Percentiles rank a stretch among this genome's conserved stretches.
These are phyloP conservation scores for Paramormyrops hopkinsi DNA, from an alignment of 2,797 vertebrate species.

Conservation along the genomic window DNA sequence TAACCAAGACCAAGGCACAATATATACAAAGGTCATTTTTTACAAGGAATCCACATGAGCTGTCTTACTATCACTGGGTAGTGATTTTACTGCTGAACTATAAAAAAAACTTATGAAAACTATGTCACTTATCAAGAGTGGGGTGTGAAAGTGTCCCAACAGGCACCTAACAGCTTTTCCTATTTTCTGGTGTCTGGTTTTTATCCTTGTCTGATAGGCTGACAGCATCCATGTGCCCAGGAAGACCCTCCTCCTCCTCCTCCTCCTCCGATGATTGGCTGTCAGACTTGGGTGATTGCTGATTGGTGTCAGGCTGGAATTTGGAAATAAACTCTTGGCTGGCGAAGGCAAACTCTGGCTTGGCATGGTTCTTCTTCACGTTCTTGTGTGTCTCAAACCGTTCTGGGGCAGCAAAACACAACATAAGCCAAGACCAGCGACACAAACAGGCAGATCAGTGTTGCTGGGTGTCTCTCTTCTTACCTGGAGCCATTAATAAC, in stretches of 20 bases:
- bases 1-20: neutral
- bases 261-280: conserved; percentile 25
- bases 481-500: neutral
- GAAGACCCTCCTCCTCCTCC: conserved; percentile 23
- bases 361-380: conserved; percentile 46
- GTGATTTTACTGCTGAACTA: neutral
- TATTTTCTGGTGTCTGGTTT: neutral
- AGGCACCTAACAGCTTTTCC: conserved; percentile 1
- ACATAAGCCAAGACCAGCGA: neutral
- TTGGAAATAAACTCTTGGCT: conserved; percentile 67
- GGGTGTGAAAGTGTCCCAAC: neutral
- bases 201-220: conserved; percentile 40
- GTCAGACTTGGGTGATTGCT: conserved; percentile 25
- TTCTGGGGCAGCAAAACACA: conserved; percentile 40
- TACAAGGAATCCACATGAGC: neutral
- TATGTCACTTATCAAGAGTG: neutral
- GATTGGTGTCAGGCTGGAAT: conserved; percentile 42
- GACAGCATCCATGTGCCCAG: conserved; percentile 39
- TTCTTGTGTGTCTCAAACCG: conserved; percentile 42
- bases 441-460: neutral
- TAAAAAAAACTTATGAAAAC: neutral
- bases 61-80: neutral
- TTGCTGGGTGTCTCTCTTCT: neutral
- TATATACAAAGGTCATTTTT: neutral
- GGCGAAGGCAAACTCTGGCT: conserved; percentile 58